Base-by-base conservation (phyloP, 2,888 invertebrate species). In the Hymenopus coronatus region DNA sequence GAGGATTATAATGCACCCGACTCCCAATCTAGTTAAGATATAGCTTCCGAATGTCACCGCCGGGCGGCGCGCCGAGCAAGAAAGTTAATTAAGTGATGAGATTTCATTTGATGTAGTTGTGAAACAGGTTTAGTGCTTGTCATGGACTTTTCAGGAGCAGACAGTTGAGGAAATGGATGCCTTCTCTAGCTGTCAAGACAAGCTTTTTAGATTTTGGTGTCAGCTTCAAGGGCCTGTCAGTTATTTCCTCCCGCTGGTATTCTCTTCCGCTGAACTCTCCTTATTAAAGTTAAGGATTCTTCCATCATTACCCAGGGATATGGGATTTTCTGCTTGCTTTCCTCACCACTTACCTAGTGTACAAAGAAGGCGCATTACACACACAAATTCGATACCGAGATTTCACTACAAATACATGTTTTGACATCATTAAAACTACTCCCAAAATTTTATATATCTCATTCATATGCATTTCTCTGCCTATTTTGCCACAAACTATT, bases 81-180 rank as follows among this genome's bases (percentile, higher is more conserved):
- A 84, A 84, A 85, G 46, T 85, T 85, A 85, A 85, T 85, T 85
- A 85, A 85, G 46, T 85, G 85, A 82, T 87, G 87, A 82, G 46
- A 30, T 87, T 87, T 87, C 82, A 87, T 87, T 87, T 87, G 87
- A 87, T 87, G 87, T 40, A 85, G 85, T 85, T 85, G 85, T 85
- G 40, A 85, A 85, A 54, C 85, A 87, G 25, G 87, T 87, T 87
- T 82, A 87, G 87, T 70, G 40, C 82, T 82, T 87, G 87, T 87
- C 87, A 87, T 30, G 70, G 81, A 28, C 70, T 85, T 28, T 85
- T 86, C 86, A 70, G 54, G 28, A 28, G 81, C 27, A 85, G 85
- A 54, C 25, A 70, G 54, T 70, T 70, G 20, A 70, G 20, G 54
- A 70, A 70, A 70, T 70, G 54, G 54, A 70, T 70, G 54, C 54